Evolutionary conservation across 2,113 vertebrate genomes (phyloP).

Genomic region (Seriola aureovittata): DNA sequence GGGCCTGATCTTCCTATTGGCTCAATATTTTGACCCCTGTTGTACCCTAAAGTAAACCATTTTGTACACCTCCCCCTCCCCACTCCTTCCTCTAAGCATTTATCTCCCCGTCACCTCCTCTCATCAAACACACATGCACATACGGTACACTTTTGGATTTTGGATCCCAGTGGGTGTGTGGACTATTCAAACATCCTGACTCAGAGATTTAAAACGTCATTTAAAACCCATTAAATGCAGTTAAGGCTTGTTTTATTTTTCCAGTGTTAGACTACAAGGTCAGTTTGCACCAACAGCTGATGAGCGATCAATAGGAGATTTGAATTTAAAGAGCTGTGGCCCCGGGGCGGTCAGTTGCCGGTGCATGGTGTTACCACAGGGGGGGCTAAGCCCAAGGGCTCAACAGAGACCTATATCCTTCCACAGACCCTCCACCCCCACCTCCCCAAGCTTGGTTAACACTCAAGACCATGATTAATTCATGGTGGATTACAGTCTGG

Average conservation of each 20-base stretch:
- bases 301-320: conserved; percentile 86
- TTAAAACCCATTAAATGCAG: conserved; percentile 78
- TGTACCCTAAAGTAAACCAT: conserved; percentile 67
- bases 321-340: conserved; percentile 84
- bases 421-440: conserved; percentile 61
- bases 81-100: conserved; percentile 5
- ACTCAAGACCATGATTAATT: conserved; percentile 87
- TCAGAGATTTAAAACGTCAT: conserved; percentile 81
- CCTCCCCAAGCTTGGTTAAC: conserved; percentile 84
- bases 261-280: conserved; percentile 79
- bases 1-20: conserved; percentile 61
- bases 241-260: conserved; percentile 82
- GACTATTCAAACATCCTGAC: conserved; percentile 68
- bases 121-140: conserved; percentile 53
- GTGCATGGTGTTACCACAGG: conserved; percentile 74
- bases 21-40: conserved; percentile 65
- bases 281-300: conserved; percentile 84
- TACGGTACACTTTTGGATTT: conserved; percentile 57
- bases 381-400: conserved; percentile 78
- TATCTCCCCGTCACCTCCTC: conserved; percentile 14
- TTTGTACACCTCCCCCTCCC: conserved; percentile 28
- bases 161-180: conserved; percentile 52
- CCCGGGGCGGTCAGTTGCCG: conserved; percentile 68
- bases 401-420: conserved; percentile 76
- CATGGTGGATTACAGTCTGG: conserved; percentile 85